Base-by-base conservation (phyloP, 2,797 vertebrate genomes). In the Aeoliscus strigatus region DNA sequence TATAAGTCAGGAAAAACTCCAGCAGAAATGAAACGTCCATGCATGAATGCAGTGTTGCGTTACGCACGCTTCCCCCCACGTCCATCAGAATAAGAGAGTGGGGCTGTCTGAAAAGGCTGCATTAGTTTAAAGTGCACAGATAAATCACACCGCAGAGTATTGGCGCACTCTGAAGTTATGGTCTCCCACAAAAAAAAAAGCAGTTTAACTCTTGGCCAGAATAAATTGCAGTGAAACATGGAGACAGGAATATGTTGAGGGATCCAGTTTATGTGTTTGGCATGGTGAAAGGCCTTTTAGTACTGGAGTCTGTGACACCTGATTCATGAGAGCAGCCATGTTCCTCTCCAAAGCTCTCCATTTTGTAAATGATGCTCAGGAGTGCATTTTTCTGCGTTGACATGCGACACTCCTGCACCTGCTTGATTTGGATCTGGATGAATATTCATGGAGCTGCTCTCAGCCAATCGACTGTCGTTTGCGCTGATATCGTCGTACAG, bases 351-450 rank as follows among this genome's bases (percentile, higher is more conserved):
- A 66, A 75, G 69, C 66, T 48, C 69, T 70, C 66, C 57, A 77
- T 79, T 79, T 73, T 60, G 55, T 67, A 70, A 81, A 73, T 80
- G 67, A 64, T 53, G 59, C 74, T 73, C 49, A 60, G 66, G 38
- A 45, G 56, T 49, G 68, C 54, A 44, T 41, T 60, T 67, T 62
- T 52, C 48, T 41, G 36, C 54, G 59, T 56, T 51, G 64, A 32
- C 63, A 61, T 59, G 69, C 64, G 69, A 70, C 74, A 51, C 61
- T 48, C 68, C 75, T 82, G 77, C 70, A 39, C 81, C 77, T 33
- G 50, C 53, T 31, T 27, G 51, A 57, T 56, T 53, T 53, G 16
- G 11, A 25, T 37, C 40, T 23, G 38, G 25, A 32, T 41, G 30
- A 37, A 39, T 49, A 30, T 66, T 55, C 12, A 41, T 33, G 24